Evolutionary conservation across 2,113 vertebrate species (phyloP).

Genomic region (Lycaon pictus): DNA sequence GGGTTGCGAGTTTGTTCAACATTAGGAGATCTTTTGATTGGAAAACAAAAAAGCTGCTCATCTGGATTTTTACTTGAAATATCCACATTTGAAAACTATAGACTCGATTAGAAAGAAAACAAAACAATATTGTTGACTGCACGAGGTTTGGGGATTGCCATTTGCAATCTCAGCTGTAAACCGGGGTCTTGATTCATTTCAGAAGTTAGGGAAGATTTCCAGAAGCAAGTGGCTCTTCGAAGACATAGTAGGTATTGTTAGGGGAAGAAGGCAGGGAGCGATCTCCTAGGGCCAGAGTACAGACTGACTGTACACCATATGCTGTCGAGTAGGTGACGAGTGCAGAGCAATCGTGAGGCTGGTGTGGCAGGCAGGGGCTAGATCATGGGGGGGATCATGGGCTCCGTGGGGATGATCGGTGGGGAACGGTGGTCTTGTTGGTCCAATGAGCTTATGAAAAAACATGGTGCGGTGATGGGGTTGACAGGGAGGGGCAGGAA

Average conservation of each 20-base stretch:
- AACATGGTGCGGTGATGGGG: background rate
- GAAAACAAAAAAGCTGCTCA: background rate
- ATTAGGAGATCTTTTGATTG: background rate
- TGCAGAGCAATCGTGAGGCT: background rate
- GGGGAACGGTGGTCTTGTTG: fast-evolving
- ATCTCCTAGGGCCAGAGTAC: fast-evolving
- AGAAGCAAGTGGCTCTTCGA: background rate
- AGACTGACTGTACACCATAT: background rate
- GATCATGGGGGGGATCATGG: fast-evolving
- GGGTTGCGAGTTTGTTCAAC: background rate
- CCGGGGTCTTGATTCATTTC: background rate
- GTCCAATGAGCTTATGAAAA: background rate
- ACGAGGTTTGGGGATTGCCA: background rate
- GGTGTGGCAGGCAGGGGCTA: background rate
- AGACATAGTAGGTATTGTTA: no score
- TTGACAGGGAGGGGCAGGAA: background rate
- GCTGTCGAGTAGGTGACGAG: background rate
- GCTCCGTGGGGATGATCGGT: background rate
- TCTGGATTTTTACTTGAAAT: background rate
- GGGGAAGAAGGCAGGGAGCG: background rate
- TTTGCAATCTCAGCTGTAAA: background rate
- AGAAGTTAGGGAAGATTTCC: background rate
- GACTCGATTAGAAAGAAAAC: background rate
- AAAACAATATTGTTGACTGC: background rate
- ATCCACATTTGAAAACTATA: background rate